Base-by-base conservation (phyloP, 2,888 invertebrate genomes). In the Stenotaenia linearis region DNA sequence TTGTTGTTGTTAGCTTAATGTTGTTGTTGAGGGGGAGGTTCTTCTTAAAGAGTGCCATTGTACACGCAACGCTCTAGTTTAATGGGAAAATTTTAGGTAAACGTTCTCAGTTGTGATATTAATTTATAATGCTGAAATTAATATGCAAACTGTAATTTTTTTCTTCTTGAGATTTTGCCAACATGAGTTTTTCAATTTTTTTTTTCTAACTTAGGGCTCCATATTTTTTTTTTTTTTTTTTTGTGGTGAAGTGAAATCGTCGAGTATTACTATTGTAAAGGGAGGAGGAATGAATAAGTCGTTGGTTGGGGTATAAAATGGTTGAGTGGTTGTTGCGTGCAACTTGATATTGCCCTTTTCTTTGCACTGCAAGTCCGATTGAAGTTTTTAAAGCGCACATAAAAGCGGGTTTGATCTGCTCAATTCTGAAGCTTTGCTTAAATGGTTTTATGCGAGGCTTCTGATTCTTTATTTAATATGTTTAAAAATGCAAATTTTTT, bases 261-360 rank as follows among this genome's bases (percentile, higher is more conserved):
- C 45, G 12, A 45, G 23, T 56, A 4, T 56, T 40, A 12, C 15
- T 7, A 7, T 56, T 7, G 18, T 6, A n/a, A n/a, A 45, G 56
- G 21, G 21, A 56, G 56, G 21, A 45, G 32, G 45, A 45, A 45
- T 56, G 56, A 56, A 23, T 56, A 56, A 56, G 56, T 56, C 56
- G 56, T 56, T 56, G 6, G 56, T 56, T 5, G 21, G 56, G 56
- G 10, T 56, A 56, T 56, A 56, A 56, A 56, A 56, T 56, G 56
- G 56, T 56, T 56, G 56, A 56, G 56, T 56, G 56, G 56, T 56
- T 56, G 56, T 56, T 56, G 56, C 56, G 56, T 56, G 56, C 56
- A 56, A 56, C 56, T 56, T 56, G 56, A 56, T 56, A 56, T 56
- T 21, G 56, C 56, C 56, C 56, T 56, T 56, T 56, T 56, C 56